Conservation (phyloP, 2,113 vertebrate species). For the Petaurus breviceps region DNA sequence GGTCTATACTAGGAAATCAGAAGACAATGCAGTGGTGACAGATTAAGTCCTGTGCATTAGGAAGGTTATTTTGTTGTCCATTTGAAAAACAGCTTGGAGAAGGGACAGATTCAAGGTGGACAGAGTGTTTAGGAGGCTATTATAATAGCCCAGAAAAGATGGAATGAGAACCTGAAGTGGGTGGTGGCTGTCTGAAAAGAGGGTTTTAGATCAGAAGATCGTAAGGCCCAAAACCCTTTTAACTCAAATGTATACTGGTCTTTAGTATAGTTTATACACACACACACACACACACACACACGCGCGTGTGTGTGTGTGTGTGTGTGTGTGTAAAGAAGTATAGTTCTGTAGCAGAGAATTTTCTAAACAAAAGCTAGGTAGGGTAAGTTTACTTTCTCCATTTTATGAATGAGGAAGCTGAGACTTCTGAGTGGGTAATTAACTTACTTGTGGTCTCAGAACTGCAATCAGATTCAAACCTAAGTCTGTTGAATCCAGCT, state of each 20-base stretch:
- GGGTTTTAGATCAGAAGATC: neutral
- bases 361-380: neutral
- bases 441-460: neutral
- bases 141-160: neutral
- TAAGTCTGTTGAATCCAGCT: neutral
- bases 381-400: neutral
- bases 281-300: no score
- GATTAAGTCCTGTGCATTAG: neutral
- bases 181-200: neutral
- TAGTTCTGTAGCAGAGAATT: neutral
- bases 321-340: no score
- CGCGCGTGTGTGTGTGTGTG: no score
- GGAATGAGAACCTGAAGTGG: neutral
- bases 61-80: neutral
- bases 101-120: neutral
- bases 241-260: neutral
- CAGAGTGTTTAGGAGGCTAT: neutral
- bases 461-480: neutral
- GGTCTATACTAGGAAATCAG: neutral
- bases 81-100: neutral
- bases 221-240: neutral
- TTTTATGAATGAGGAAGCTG: neutral
- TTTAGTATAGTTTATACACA: neutral
- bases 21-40: neutral
- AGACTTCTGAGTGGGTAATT: neutral